These are phyloP conservation scores for Drosophila mulleri DNA, from an alignment of 2,888 invertebrate species.

Conservation along the genomic window DNA sequence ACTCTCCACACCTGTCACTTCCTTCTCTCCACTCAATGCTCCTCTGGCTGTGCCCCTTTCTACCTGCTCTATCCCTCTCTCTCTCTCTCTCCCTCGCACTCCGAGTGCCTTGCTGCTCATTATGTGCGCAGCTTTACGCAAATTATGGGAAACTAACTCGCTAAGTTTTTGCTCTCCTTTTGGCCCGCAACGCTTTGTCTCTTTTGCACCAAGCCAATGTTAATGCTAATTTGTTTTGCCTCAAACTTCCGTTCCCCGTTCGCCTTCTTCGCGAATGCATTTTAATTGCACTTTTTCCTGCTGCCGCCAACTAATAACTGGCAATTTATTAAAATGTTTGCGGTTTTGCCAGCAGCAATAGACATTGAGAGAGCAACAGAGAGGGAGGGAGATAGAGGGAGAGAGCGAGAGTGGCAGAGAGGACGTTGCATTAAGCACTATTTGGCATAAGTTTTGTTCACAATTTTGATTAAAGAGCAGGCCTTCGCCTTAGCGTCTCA, in stretches of 20 bases:
- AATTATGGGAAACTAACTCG: slow-evolving; percentile 76
- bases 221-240: slow-evolving; percentile 71
- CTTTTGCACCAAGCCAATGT: slow-evolving; percentile 49
- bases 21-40: slow-evolving; percentile 1
- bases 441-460: slow-evolving; percentile 58
- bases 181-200: slow-evolving; percentile 26
- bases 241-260: slow-evolving; percentile 47
- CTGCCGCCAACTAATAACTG: slow-evolving; percentile 70
- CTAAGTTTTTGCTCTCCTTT: slow-evolving; percentile 50
- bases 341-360: slow-evolving; percentile 50
- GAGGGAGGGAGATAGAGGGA: neutral
- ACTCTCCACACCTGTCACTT: slow-evolving; percentile 19
- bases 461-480: slow-evolving; percentile 59
- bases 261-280: slow-evolving; percentile 50
- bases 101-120: slow-evolving; percentile 53
- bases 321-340: slow-evolving; percentile 78
- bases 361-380: neutral
- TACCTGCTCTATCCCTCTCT: neutral
- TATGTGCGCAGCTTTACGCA: slow-evolving; percentile 60
- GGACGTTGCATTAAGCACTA: slow-evolving; percentile 32
- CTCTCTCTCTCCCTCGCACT: no score
- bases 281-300: slow-evolving; percentile 79
- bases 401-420: neutral
- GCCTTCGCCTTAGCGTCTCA: slow-evolving; percentile 30
- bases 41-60: no score